A percentile compares a stretch with the other conserved stretches of the same genome.
phyloP scores from a whole-genome alignment of 2,113 vertebrate genomes.

The Nothobranchius kuhntae region DNA sequence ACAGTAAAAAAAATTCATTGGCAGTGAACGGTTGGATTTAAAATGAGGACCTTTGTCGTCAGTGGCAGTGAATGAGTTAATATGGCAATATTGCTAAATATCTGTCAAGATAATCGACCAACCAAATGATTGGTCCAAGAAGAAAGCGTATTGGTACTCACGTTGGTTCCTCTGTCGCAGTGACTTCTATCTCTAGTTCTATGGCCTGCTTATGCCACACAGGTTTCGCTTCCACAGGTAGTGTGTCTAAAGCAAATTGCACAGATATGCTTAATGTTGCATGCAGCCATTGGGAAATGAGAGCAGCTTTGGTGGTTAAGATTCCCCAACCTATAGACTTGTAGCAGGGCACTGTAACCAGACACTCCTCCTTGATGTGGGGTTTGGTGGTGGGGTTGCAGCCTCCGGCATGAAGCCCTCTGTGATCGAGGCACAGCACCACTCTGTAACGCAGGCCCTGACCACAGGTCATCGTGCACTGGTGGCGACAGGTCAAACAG shows the following conservation, averaged over 20 bases:
- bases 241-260: conserved; percentile 81
- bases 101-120: too few relatives aligned
- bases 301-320: not conserved
- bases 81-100: too few relatives aligned
- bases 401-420: conserved; percentile 92
- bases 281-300: not conserved
- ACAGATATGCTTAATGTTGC: not conserved
- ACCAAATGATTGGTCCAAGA: too few relatives aligned
- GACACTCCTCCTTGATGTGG: conserved; percentile 96
- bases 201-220: conserved; percentile 97
- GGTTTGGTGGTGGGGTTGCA: conserved; percentile 93
- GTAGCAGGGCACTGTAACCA: conserved; percentile 91
- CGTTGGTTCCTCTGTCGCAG: conserved; percentile 89
- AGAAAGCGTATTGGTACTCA: conserved; percentile 75
- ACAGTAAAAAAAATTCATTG: too few relatives aligned
- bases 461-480: conserved; percentile 97
- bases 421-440: conserved; percentile 94
- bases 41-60: too few relatives aligned
- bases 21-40: too few relatives aligned
- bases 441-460: conserved; percentile 95
- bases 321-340: conserved; percentile 85
- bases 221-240: conserved; percentile 92
- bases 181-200: conserved; percentile 88
- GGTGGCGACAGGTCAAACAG: conserved; percentile 24
- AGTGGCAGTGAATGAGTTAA: too few relatives aligned